Percentiles rank a stretch among this genome's conserved stretches.
Evolutionary conservation across 2,888 invertebrate species (phyloP).

Genomic region (Corythucha ciliata): DNA sequence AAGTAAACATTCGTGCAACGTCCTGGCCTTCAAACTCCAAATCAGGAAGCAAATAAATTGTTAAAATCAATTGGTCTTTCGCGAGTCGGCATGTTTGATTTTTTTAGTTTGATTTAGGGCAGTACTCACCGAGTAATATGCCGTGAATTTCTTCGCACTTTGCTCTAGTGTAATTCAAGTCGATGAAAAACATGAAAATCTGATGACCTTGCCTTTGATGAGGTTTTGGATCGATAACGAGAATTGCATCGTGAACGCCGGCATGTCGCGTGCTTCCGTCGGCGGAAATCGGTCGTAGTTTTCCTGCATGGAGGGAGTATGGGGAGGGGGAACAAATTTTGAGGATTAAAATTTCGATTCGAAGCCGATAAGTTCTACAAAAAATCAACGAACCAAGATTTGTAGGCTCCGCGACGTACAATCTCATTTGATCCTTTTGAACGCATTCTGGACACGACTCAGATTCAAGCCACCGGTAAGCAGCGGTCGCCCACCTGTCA

Average conservation of each 20-base stretch:
- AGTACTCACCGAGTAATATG: conserved; percentile 41
- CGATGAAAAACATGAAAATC: conserved; percentile 44
- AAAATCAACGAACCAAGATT: not conserved
- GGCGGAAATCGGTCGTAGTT: conserved; percentile 29
- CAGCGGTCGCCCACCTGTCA: conserved; percentile 21
- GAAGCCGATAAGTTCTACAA: not conserved
- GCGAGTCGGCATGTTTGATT: too few relatives aligned
- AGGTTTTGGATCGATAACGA: conserved; percentile 44
- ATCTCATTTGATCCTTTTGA: conserved; percentile 13
- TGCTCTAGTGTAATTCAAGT: conserved; percentile 37
- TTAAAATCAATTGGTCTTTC: too few relatives aligned
- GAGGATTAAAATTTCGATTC: not conserved
- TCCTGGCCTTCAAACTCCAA: too few relatives aligned
- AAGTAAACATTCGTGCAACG: too few relatives aligned
- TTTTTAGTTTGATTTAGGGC: too few relatives aligned
- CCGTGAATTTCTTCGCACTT: conserved; percentile 40
- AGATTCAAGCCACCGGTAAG: conserved; percentile 8
- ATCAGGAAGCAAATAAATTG: too few relatives aligned
- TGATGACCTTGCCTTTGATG: conserved; percentile 45
- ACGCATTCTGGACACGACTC: conserved; percentile 19
- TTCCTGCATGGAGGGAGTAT: conserved; percentile 15
- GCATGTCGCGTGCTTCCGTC: conserved; percentile 31
- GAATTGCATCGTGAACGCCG: conserved; percentile 37
- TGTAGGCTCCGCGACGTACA: conserved; percentile 33
- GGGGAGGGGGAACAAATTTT: not conserved